Conservation (phyloP, 2,113 vertebrate genomes). For the Sylvietta virens region DNA sequence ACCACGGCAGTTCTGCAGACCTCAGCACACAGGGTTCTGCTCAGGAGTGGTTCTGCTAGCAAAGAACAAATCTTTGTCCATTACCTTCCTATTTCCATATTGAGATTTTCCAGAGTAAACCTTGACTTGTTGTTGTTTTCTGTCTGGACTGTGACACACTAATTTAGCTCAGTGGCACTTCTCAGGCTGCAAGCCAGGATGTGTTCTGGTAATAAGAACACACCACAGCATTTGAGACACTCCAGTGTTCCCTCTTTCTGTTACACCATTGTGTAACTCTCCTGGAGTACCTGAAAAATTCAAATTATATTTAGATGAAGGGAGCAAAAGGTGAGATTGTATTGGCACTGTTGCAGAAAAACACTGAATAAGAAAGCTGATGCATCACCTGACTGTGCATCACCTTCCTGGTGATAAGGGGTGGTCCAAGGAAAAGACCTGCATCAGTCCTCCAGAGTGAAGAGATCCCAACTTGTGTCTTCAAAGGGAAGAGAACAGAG, state of each 20-base stretch:
- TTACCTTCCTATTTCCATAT: background rate
- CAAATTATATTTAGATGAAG: background rate
- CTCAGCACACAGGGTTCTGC: background rate
- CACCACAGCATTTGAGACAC: background rate
- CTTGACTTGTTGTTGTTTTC: background rate
- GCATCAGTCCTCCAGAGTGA: background rate
- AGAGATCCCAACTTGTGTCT: background rate
- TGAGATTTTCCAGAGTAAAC: background rate
- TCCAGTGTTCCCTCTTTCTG: background rate
- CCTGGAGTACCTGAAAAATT: background rate
- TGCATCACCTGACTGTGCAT: background rate
- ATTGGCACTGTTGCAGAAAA: background rate
- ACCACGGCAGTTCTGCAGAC: background rate
- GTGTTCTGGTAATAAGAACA: background rate
- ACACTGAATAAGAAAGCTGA: background rate
- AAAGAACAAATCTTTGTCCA: background rate
- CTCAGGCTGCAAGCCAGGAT: background rate
- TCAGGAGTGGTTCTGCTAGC: background rate
- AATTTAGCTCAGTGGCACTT: background rate
- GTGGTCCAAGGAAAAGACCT: background rate
- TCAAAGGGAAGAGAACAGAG: background rate
- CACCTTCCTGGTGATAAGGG: background rate
- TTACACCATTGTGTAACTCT: background rate
- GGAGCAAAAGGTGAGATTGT: background rate
- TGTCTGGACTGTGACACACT: background rate